Percentiles rank a stretch among this genome's conserved stretches.
Conservation (phyloP, 2,888 invertebrate genomes). For the Drosophila falleni region DNA sequence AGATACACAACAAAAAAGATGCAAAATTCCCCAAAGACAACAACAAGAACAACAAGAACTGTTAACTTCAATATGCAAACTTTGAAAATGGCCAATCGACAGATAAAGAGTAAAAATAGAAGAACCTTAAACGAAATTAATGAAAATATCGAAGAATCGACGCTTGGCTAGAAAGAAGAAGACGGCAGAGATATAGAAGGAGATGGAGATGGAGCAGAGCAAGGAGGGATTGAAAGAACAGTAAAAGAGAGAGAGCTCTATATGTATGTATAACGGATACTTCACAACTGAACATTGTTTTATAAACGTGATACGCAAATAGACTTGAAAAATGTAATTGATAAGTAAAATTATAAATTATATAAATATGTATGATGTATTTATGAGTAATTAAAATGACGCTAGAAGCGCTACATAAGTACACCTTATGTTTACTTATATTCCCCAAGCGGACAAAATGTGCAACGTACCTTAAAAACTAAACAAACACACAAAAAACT, state of each 20-base stretch:
- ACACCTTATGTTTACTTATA: constrained; percentile 76
- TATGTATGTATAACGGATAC: constrained; percentile 69
- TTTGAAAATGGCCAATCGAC: constrained; percentile 63
- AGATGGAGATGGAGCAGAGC: background rate
- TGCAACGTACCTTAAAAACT: constrained; percentile 74
- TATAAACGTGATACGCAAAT: constrained; percentile 80
- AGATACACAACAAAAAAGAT: constrained; percentile 62
- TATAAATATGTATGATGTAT: constrained; percentile 68
- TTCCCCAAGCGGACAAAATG: constrained; percentile 76
- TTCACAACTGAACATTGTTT: constrained; percentile 80
- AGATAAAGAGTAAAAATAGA: constrained; percentile 26
- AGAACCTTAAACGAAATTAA: constrained; percentile 27
- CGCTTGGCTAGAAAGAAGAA: constrained; percentile 52
- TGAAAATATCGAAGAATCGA: constrained; percentile 29
- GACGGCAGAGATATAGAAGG: background rate
- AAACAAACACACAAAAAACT: constrained; percentile 14
- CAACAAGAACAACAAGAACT: constrained; percentile 33
- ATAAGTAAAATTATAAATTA: constrained; percentile 80
- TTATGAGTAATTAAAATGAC: constrained; percentile 75
- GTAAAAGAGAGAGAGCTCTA: constrained; percentile 49
- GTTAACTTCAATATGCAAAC: constrained; percentile 71
- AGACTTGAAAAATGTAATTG: constrained; percentile 79
- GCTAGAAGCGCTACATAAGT: constrained; percentile 80
- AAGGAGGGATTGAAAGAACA: constrained; percentile 31
- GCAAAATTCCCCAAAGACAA: constrained; percentile 72